Base-by-base conservation (phyloP, 2,113 vertebrate species). In the Lepidiolamprologus cunningtoni region DNA sequence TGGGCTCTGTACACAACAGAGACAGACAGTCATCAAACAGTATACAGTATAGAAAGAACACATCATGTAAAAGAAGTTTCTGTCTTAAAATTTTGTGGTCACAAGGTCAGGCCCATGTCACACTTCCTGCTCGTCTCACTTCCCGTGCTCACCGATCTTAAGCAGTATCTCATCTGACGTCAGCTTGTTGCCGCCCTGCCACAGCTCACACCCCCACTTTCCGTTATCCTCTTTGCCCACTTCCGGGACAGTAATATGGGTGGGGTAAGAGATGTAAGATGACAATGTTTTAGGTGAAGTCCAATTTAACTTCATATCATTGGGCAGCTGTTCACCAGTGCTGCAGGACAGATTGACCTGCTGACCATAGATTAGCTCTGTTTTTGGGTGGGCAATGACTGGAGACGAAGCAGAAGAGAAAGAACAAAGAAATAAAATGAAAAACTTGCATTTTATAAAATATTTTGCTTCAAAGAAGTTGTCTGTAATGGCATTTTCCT, bases 261-360 rank as follows among this genome's bases (percentile, higher is more conserved):
- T 1, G 3, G 13, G 6, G 55, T 80, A 26, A 31, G 3, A 42
- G 6, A 3, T 4, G 4, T 53, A 4, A 4, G 1, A 1, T 1
- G 16, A 54, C 2, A 4, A 37, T 2, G 7, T 13, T 21, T 16
- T 1, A 17, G 95, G 93, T 11, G 26, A 45, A 7, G 31, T 4
- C 96, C 96, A 97, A 17, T 89, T 91, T 26, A 97, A n/a, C 3
- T 5, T 6, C 11, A 95, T 16, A 73, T 66, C 83, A 21, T 87
- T 2, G 50, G 53, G 7, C 76, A 94, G 63, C 1, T 26, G 8
- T 1, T 50, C 54, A 21, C 94, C 94, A 6, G 89, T 50, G 52
- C 82, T 81, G 79, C 96, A 96, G 3, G 88, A 93, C 83, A 97
- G 89, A 88, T 96, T 96, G 54, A 96, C 19, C 4, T 26, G 57